Evolutionary conservation across 2,888 invertebrate species (phyloP).

Genomic region (Pristionchus entomophagus): DNA sequence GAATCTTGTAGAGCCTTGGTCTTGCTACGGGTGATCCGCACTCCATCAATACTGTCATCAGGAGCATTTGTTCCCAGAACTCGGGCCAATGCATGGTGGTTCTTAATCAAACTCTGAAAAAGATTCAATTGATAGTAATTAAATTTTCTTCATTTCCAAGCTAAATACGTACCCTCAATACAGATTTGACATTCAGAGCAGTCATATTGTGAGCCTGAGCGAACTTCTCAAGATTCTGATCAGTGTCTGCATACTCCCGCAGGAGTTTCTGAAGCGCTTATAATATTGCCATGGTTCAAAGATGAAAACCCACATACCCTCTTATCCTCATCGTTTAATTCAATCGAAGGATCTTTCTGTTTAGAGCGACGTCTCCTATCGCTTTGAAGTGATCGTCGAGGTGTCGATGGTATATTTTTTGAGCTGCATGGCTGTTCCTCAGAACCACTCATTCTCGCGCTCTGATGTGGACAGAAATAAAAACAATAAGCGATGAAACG

Average conservation of each 20-base stretch:
- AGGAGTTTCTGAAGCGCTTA: conserved; percentile 35
- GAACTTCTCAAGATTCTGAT: conserved; percentile 46
- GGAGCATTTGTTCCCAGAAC: conserved; percentile 31
- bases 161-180: conserved; percentile 38
- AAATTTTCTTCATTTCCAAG: not conserved
- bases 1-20: not conserved
- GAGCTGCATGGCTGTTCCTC: not conserved
- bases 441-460: not conserved
- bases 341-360: not conserved
- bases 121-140: not conserved
- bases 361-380: not conserved
- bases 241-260: conserved; percentile 20
- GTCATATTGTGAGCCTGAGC: conserved; percentile 47
- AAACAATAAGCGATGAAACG: not conserved
- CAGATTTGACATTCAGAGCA: conserved; percentile 47
- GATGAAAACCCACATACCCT: not conserved
- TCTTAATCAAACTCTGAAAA: conserved; percentile 33
- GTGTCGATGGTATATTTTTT: not conserved
- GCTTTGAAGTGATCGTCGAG: not conserved
- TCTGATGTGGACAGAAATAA: no score
- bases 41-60: not conserved
- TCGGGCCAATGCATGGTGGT: conserved; percentile 17
- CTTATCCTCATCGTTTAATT: not conserved
- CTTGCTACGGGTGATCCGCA: conserved; percentile 7
- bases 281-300: not conserved